A percentile compares a stretch with the other conserved stretches of the same genome.
phyloP scores from a whole-genome alignment of 2,888 invertebrate species.

The Nephrotoma appendiculata region DNA sequence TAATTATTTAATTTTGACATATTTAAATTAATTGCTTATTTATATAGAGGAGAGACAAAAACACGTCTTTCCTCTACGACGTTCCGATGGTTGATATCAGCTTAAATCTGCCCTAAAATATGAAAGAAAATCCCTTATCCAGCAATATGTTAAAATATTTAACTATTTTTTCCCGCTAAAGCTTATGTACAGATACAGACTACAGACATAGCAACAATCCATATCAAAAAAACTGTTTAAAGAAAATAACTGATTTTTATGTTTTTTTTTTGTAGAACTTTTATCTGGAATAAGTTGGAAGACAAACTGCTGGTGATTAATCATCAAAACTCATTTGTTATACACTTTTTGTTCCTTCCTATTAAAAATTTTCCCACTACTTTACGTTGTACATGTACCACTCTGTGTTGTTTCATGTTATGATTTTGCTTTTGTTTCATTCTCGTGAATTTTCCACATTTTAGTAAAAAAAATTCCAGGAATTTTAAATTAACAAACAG shows the following conservation, averaged over 20 bases:
- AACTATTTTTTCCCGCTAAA: not conserved
- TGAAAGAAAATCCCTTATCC: not conserved
- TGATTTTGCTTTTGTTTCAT: not conserved
- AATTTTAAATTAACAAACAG: not conserved
- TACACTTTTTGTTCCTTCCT: not conserved
- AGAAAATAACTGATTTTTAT: not conserved
- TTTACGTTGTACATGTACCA: not conserved
- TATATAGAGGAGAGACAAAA: too few species aligned
- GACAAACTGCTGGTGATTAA: conserved; percentile 2
- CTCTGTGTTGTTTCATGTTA: not conserved
- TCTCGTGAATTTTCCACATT: not conserved
- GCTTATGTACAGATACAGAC: not conserved
- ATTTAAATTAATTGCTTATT: too few species aligned
- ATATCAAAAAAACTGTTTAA: not conserved
- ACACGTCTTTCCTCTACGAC: too few species aligned
- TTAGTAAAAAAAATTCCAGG: not conserved
- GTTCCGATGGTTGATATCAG: too few species aligned
- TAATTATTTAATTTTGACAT: too few species aligned
- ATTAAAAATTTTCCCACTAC: not conserved
- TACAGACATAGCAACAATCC: not conserved
- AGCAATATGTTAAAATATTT: not conserved
- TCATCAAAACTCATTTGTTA: conserved; percentile 3
- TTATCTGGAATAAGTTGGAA: conserved; percentile 1
- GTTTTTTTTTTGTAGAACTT: not conserved
- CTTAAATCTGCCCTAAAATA: not conserved